Evolutionary conservation across 2,888 invertebrate genomes (phyloP).

Genomic region (Nomada fucata): DNA sequence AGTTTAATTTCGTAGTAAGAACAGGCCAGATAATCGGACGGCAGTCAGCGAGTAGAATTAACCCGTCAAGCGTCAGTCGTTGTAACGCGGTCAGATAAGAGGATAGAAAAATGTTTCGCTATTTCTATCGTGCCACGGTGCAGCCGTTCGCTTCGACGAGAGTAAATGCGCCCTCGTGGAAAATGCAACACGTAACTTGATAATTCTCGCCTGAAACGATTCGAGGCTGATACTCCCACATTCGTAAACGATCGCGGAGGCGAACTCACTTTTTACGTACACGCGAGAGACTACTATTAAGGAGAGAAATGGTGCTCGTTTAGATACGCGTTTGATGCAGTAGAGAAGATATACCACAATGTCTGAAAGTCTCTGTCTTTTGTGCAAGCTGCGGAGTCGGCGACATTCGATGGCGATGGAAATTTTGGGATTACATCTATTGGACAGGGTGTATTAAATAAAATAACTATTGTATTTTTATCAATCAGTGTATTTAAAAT

Average conservation of each 20-base stretch:
- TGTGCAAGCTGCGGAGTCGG: neutral
- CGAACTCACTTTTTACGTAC: conserved; percentile 46
- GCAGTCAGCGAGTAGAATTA: conserved; percentile 61
- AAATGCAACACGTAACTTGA: conserved; percentile 60
- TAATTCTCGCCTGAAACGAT: conserved; percentile 41
- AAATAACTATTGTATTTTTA: no score
- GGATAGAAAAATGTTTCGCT: conserved; percentile 65
- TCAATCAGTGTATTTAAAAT: no score
- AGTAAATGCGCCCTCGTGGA: conserved; percentile 44
- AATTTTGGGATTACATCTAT: neutral
- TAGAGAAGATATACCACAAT: conserved; percentile 6
- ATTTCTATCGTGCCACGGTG: conserved; percentile 44
- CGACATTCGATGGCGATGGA: neutral
- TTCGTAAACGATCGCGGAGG: conserved; percentile 32
- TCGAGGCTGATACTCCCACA: conserved; percentile 20
- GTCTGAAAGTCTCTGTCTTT: neutral
- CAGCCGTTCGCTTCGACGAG: conserved; percentile 31
- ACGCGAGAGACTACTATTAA: conserved; percentile 30
- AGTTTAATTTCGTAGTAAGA: conserved; percentile 46
- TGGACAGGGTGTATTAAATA: no score
- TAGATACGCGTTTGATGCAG: conserved; percentile 32
- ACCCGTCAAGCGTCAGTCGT: conserved; percentile 63
- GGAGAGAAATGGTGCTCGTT: conserved; percentile 49
- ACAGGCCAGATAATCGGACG: conserved; percentile 51
- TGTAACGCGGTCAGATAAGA: conserved; percentile 60